A percentile compares a stretch with the other conserved stretches of the same genome.
Evolutionary conservation across 2,113 vertebrate genomes (phyloP).

Genomic region (Phocoena phocoena): DNA sequence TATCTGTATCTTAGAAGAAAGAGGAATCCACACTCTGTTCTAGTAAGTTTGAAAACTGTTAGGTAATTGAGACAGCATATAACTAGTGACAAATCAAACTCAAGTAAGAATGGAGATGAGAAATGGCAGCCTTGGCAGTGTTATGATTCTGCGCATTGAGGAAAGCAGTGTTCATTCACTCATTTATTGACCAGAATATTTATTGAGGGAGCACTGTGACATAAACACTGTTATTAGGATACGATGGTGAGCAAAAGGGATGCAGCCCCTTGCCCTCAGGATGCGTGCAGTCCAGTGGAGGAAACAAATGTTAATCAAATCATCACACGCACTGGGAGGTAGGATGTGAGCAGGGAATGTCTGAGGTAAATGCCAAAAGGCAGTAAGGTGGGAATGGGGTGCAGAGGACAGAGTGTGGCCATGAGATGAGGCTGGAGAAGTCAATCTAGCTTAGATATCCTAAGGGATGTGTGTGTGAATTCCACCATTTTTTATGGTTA

Average conservation of each 20-base stretch:
- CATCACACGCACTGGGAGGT: not conserved
- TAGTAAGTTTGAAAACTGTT: constrained; percentile 8
- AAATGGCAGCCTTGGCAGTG: not conserved
- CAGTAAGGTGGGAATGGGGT: not conserved
- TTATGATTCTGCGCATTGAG: not conserved
- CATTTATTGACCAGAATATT: constrained; percentile 15
- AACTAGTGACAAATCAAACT: not conserved
- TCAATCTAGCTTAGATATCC: not conserved
- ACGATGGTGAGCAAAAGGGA: not conserved
- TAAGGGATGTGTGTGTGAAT: not conserved
- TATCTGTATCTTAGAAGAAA: not conserved
- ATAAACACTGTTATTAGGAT: not conserved
- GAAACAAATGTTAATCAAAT: constrained; percentile 12
- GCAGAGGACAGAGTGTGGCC: not conserved
- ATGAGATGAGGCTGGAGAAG: not conserved
- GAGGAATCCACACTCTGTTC: not conserved
- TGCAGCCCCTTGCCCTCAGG: not conserved
- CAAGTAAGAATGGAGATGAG: constrained; percentile 16
- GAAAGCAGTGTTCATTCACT: not conserved
- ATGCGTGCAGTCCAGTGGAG: not conserved
- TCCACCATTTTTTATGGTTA: not conserved
- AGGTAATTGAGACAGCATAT: constrained; percentile 9
- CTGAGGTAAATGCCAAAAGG: not conserved
- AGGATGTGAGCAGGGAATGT: not conserved
- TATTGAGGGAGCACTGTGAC: not conserved